A percentile compares a stretch with the other conserved stretches of the same genome.
Conservation (phyloP, 2,888 invertebrate species). For the Folsomia manolachei region DNA sequence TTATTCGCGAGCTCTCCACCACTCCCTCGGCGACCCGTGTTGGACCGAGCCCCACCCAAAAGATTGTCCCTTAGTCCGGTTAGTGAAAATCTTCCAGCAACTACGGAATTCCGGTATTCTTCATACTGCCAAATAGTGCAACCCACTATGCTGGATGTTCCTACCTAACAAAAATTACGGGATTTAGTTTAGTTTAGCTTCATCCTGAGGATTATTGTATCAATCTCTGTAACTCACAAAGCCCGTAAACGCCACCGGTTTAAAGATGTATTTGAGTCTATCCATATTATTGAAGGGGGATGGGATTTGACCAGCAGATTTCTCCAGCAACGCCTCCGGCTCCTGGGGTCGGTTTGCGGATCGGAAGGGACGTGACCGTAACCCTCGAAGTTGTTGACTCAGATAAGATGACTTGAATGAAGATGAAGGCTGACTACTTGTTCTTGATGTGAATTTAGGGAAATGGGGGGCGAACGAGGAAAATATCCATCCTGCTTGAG, state of each 20-base stretch:
- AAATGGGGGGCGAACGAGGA: neutral
- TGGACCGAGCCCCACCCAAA: slow-evolving; percentile 13
- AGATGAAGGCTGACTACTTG: neutral
- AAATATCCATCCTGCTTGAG: neutral
- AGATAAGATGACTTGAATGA: neutral
- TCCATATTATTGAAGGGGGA: slow-evolving; percentile 29
- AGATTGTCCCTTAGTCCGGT: slow-evolving; percentile 27
- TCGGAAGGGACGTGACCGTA: neutral
- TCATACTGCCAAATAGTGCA: slow-evolving; percentile 90
- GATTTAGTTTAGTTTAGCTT: slow-evolving; percentile 11
- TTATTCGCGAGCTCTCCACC: slow-evolving; percentile 52
- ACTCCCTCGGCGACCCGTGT: neutral
- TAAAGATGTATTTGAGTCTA: slow-evolving; percentile 34
- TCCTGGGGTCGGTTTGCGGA: neutral
- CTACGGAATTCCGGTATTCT: slow-evolving; percentile 54
- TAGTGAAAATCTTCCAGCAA: slow-evolving; percentile 33
- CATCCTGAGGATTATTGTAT: too few species aligned
- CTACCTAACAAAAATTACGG: slow-evolving; percentile 59
- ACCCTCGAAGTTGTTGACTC: neutral
- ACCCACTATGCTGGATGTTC: slow-evolving; percentile 67
- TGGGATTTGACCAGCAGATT: slow-evolving; percentile 24
- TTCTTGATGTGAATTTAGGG: neutral
- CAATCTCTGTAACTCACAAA: slow-evolving; percentile 37
- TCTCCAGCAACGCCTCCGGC: slow-evolving; percentile 5
- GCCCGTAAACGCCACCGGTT: slow-evolving; percentile 46